Percentiles rank a stretch among this genome's conserved stretches.
phyloP scores from a whole-genome alignment of 2,888 invertebrate species.

The Pediacus dermestoides region DNA sequence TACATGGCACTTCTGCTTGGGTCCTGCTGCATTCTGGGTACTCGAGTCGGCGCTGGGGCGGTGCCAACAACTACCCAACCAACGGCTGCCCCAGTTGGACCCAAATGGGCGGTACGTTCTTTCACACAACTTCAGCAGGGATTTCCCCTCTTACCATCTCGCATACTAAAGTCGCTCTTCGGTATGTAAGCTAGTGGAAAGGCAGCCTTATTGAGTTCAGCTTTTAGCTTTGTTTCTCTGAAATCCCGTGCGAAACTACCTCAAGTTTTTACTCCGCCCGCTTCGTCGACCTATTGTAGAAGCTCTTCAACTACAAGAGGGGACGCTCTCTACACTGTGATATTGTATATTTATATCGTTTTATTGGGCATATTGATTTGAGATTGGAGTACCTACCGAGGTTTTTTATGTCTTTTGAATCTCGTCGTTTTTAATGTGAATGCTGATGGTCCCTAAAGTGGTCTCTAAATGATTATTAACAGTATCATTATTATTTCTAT shows the following conservation, averaged over 20 bases:
- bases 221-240: constrained; percentile 12
- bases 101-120: constrained; percentile 8
- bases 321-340: constrained; percentile 39
- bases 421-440: constrained; percentile 19
- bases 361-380: constrained; percentile 49
- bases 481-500: too few species aligned
- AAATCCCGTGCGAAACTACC: too few species aligned
- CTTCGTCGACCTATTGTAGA: constrained; percentile 40
- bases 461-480: too few species aligned
- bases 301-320: constrained; percentile 28
- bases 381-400: constrained; percentile 28
- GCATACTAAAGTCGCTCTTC: constrained; percentile 1
- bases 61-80: constrained; percentile 14
- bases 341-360: constrained; percentile 51
- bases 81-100: constrained; percentile 6
- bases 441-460: too few species aligned
- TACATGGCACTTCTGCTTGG: constrained; percentile 50
- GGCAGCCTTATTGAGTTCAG: constrained; percentile 22
- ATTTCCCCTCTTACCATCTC: constrained; percentile 17
- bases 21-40: constrained; percentile 48
- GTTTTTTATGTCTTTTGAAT: constrained; percentile 32
- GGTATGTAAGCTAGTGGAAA: constrained; percentile 8
- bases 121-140: too few species aligned
- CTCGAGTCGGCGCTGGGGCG: constrained; percentile 41
- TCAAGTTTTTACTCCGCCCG: constrained; percentile 33